Base-by-base conservation (phyloP, 2,797 vertebrate genomes). In the Crocidura indochinensis region DNA sequence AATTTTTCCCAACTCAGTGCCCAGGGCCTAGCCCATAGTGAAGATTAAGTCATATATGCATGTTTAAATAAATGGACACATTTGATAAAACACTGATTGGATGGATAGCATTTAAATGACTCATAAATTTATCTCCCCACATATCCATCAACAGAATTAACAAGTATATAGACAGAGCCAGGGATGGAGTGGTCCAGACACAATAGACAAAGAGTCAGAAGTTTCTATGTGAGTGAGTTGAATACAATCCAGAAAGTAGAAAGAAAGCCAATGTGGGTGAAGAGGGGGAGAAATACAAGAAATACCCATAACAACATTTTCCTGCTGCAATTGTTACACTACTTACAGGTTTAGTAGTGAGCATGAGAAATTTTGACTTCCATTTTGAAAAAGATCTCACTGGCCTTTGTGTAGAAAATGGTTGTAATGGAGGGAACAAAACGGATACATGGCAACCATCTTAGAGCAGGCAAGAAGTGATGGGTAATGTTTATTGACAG, bases 281-380 rank as follows among this genome's bases (percentile, higher is more conserved):
- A 38, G 17, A 60, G 3, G 56, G 56, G 56, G 56, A 20, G 56
- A 60, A 15, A 60, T 17, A 20, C 20, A 20, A 60, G 56, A 20
- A 60, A 60, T 60, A 60, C 56, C 56, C 56, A 53, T 17, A 20
- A 20, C 56, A 60, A 6, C 56, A 1, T 20, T 6, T 60, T 17
- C 4, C 6, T 60, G 56, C 56, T 60, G 15, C 17, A 60, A 20
- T 20, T 60, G 56, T 4, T 60, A 31, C 1, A 17, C 15, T 8
- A 1, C 29, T 31, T 53, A 17, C 5, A 1, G 4, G 2, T 83
- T 76, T 53, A 73, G 24, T 65, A 11, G 27, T 20, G 67, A n/a
- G 29, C 44, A 49, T 5, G 19, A 91, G 80, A 91, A 56, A 69
- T 29, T 24, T 38, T 24, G 69, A 67, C 69, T 68, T 80, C 17